Percentiles rank a stretch among this genome's conserved stretches.
Conservation (phyloP, 2,888 invertebrate genomes). For the Diplolepis rosae region DNA sequence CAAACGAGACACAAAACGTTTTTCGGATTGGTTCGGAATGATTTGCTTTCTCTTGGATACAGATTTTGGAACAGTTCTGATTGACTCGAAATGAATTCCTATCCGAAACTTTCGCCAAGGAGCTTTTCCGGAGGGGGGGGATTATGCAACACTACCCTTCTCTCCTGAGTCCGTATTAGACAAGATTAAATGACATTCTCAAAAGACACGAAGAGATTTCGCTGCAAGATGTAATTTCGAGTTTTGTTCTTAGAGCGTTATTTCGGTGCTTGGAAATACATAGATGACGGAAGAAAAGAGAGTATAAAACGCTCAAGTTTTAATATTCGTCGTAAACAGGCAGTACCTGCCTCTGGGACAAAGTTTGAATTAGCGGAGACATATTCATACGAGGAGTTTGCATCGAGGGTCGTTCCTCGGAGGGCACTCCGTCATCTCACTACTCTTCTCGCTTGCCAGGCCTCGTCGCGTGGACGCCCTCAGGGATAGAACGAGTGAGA, state of each 20-base stretch:
- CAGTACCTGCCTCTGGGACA: conserved; percentile 70
- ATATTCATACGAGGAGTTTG: conserved; percentile 74
- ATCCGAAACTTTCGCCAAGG: too few relatives aligned
- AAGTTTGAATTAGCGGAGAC: conserved; percentile 74
- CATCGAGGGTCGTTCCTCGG: conserved; percentile 74
- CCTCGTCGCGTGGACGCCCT: conserved; percentile 65
- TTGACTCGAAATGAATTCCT: too few relatives aligned
- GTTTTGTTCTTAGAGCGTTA: background rate
- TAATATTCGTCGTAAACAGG: conserved; percentile 72
- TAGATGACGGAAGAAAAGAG: conserved; percentile 35
- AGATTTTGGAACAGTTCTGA: too few relatives aligned
- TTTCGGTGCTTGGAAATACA: background rate
- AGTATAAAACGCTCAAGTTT: conserved; percentile 63
- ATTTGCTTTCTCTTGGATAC: too few relatives aligned
- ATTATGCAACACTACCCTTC: too few relatives aligned
- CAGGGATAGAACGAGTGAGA: conserved; percentile 61
- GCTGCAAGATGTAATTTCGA: background rate
- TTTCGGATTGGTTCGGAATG: too few relatives aligned
- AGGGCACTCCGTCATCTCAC: conserved; percentile 74
- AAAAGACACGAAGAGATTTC: background rate
- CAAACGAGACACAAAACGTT: too few relatives aligned
- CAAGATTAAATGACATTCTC: too few relatives aligned
- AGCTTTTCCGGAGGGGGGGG: too few relatives aligned
- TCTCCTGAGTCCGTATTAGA: too few relatives aligned
- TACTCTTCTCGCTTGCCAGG: conserved; percentile 65